A percentile compares a stretch with the other conserved stretches of the same genome.
These are phyloP conservation scores for Eurytoma adleriae DNA, from an alignment of 2,888 invertebrate species.

Conservation along the genomic window DNA sequence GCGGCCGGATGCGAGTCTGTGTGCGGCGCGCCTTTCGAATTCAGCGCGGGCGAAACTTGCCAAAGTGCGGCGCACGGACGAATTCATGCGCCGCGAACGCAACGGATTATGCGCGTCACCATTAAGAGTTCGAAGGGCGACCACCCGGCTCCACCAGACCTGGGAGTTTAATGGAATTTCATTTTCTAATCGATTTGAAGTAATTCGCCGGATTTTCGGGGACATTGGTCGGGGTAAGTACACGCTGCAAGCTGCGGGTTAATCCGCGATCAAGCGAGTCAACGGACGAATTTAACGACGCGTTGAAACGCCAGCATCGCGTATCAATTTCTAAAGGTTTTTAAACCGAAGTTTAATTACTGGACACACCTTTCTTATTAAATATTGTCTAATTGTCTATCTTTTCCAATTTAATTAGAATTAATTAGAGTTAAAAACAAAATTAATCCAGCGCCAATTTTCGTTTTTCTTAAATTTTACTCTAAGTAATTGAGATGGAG, in stretches of 20 bases:
- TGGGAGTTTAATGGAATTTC: slow-evolving; percentile 9
- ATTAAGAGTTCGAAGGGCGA: not conserved
- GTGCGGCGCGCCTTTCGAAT: slow-evolving; percentile 31
- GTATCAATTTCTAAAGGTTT: no score
- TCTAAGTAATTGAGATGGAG: no score
- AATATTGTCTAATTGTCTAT: no score
- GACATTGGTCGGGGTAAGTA: not conserved
- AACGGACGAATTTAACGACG: no score
- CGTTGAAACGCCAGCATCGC: no score
- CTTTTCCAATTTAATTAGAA: no score
- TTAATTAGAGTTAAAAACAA: no score
- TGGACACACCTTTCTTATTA: no score
- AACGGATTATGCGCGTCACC: slow-evolving; percentile 30
- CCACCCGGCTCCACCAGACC: not conserved
- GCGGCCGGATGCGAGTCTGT: not conserved
- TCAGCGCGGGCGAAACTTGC: slow-evolving; percentile 26
- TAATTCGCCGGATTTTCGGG: slow-evolving; percentile 8
- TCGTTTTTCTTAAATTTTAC: no score
- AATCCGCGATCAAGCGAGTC: no score
- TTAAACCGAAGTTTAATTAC: no score
- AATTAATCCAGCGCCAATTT: no score
- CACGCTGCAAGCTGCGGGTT: not conserved
- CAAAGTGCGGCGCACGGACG: slow-evolving; percentile 44
- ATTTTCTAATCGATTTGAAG: slow-evolving; percentile 22
- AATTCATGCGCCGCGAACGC: slow-evolving; percentile 37